phyloP scores from a whole-genome alignment of 2,888 invertebrate genomes.

The Polydrusus tereticollis region DNA sequence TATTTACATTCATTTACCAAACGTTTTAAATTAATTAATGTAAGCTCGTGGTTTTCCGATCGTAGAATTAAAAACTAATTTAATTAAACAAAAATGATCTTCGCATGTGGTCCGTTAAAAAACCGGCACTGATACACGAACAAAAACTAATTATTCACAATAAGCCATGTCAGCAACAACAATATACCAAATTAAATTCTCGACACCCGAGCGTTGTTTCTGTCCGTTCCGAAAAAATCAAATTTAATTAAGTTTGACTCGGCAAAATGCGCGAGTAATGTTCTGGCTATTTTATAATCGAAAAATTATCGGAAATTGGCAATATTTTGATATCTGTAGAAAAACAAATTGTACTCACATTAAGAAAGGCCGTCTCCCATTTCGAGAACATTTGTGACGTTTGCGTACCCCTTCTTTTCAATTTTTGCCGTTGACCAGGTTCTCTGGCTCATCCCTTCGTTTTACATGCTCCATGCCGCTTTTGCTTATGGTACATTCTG shows the following conservation, averaged over 20 bases:
- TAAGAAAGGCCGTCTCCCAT: too few species aligned
- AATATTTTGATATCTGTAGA: too few species aligned
- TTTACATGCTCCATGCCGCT: too few species aligned
- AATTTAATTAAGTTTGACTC: conserved; percentile 25
- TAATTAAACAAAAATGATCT: conserved; percentile 24
- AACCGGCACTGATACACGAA: conserved; percentile 14
- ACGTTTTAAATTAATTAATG: neutral
- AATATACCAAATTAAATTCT: conserved; percentile 31
- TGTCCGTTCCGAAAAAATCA: conserved; percentile 25
- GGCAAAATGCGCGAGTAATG: conserved; percentile 7
- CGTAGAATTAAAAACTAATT: conserved; percentile 16
- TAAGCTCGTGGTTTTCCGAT: neutral
- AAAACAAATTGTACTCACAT: too few species aligned
- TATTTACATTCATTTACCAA: neutral
- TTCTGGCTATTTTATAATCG: neutral
- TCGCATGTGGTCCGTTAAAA: conserved; percentile 25
- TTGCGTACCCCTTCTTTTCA: too few species aligned
- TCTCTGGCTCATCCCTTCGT: too few species aligned
- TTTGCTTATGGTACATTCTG: too few species aligned
- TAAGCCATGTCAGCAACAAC: conserved; percentile 31
- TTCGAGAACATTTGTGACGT: too few species aligned
- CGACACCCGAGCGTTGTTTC: conserved; percentile 16
- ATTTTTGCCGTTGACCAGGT: too few species aligned
- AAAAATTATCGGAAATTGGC: neutral
- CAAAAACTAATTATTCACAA: conserved; percentile 34